phyloP scores from a whole-genome alignment of 1,140 invertebrate species.

The Papilio helenus region DNA sequence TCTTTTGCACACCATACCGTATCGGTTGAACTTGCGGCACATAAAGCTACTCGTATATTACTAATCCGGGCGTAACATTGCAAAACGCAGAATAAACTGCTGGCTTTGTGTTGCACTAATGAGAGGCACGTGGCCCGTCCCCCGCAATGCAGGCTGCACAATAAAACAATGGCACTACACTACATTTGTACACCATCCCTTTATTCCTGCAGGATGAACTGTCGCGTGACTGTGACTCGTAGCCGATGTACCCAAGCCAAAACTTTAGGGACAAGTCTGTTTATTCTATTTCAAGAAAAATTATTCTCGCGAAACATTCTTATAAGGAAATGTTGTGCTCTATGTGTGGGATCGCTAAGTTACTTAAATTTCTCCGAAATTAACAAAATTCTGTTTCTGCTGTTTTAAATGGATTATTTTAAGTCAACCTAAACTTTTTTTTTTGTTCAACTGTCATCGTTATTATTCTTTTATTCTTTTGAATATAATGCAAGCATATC shows the following conservation, averaged over 20 bases:
- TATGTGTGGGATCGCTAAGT: not conserved
- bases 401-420: not conserved
- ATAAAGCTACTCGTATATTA: slow-evolving; percentile 69
- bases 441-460: not conserved
- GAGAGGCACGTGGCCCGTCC: slow-evolving; percentile 79
- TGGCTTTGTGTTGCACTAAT: slow-evolving; percentile 79
- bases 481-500: not conserved
- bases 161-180: slow-evolving; percentile 76
- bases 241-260: slow-evolving; percentile 58
- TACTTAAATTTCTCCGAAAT: not conserved
- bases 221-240: slow-evolving; percentile 72
- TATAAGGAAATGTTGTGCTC: slow-evolving; percentile 39
- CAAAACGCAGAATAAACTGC: slow-evolving; percentile 79
- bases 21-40: slow-evolving; percentile 70
- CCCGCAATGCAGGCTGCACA: slow-evolving; percentile 81
- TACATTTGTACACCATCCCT: slow-evolving; percentile 68
- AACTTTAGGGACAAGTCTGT: slow-evolving; percentile 50
- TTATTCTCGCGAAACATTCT: slow-evolving; percentile 42
- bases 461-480: not conserved
- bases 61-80: slow-evolving; percentile 76
- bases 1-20: slow-evolving; percentile 42
- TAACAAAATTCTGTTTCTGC: not conserved
- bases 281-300: slow-evolving; percentile 51
- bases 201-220: slow-evolving; percentile 75
- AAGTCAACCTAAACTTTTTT: not conserved